phyloP scores from a whole-genome alignment of 53 echinoderm and acorn worm species.

The Astropecten irregularis region DNA sequence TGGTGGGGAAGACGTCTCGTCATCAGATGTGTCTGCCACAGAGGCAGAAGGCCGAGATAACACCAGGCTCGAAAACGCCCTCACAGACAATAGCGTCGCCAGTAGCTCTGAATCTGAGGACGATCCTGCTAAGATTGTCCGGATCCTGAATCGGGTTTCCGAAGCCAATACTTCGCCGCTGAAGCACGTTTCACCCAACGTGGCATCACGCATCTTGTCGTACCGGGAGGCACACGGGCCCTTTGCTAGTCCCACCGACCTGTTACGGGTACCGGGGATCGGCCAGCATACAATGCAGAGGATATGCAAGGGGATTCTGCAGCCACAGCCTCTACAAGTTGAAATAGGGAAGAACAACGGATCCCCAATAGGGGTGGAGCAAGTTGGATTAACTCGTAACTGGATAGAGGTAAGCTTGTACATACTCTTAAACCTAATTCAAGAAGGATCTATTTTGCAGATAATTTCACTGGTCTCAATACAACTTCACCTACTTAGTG shows the following conservation, averaged over 20 bases:
- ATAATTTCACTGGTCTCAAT: too few species aligned
- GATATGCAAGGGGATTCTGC: slow-evolving; percentile 51
- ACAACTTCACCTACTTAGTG: too few species aligned
- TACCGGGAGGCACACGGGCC: slow-evolving; percentile 69
- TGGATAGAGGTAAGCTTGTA: slow-evolving; percentile 28
- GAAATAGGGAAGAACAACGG: not conserved
- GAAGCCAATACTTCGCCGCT: not conserved
- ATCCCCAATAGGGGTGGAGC: slow-evolving; percentile 6
- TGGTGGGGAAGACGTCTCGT: not conserved
- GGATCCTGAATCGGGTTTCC: slow-evolving; percentile 1
- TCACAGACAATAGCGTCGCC: too few species aligned
- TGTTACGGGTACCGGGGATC: slow-evolving; percentile 68
- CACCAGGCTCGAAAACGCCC: too few species aligned
- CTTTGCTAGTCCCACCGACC: slow-evolving; percentile 39
- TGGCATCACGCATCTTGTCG: slow-evolving; percentile 40
- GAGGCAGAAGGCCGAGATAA: too few species aligned
- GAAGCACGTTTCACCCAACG: slow-evolving; percentile 5
- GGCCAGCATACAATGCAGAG: slow-evolving; percentile 58
- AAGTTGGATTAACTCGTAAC: slow-evolving; percentile 41
- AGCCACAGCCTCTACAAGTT: slow-evolving; percentile 2
- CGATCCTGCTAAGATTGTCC: not conserved
- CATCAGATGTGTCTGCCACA: not conserved
- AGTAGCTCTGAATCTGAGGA: not conserved
- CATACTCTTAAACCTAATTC: too few species aligned
- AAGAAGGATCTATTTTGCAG: too few species aligned